Percentiles rank a stretch among this genome's conserved stretches.
Evolutionary conservation across 2,113 vertebrate species (phyloP).

Genomic region (Lepus europaeus): DNA sequence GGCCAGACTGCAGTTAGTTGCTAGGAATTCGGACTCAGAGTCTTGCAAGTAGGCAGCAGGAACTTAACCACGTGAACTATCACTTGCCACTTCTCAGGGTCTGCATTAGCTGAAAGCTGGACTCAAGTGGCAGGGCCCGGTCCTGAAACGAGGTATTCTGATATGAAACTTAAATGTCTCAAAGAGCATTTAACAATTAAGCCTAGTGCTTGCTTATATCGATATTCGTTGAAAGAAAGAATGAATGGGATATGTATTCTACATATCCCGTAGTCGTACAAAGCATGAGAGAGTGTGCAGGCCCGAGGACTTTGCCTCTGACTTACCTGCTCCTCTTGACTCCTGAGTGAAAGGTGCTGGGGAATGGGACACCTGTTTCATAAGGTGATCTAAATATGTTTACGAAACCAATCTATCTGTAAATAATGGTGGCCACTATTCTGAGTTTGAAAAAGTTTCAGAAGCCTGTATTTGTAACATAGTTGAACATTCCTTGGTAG

Average conservation of each 20-base stretch:
- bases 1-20: no score
- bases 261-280: accelerated
- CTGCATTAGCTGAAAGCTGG: no score
- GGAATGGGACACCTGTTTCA: accelerated
- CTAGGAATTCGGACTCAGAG: no score
- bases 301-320: background rate
- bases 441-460: background rate
- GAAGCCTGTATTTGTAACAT: background rate
- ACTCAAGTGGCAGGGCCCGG: no score
- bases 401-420: background rate
- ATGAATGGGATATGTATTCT: background rate
- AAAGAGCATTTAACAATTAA: no score
- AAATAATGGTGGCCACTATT: background rate
- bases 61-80: no score
- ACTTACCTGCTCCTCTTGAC: background rate
- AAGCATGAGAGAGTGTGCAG: background rate
- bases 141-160: no score
- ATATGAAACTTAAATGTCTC: no score
- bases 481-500: background rate
- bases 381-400: background rate
- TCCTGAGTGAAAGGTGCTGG: background rate
- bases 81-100: no score
- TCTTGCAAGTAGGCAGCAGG: no score
- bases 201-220: no score
- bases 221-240: background rate